Base-by-base conservation (phyloP, 2,888 invertebrate species). In the Hirtodrosophila confusa region DNA sequence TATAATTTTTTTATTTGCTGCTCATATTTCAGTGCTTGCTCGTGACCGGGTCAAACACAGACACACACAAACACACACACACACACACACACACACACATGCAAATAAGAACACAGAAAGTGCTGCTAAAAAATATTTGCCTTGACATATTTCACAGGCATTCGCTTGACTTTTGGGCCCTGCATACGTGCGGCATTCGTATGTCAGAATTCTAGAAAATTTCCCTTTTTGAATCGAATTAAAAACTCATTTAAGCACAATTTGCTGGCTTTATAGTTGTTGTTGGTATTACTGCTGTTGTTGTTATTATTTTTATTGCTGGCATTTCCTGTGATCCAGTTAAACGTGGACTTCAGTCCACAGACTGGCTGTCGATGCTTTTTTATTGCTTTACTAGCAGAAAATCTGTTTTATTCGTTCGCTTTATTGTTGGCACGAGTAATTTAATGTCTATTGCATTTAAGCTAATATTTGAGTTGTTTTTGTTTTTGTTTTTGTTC, bases 331-430 rank as follows among this genome's bases (percentile, higher is more conserved):
- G 36, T 57, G 65, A 69, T 65, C 76, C 69, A 76, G 68, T 77
- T 62, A 51, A 66, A 65, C 64, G 55, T 37, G 45, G 58, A 56
- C 51, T 54, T 35, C 36, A 27, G 45, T 48, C 53, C 23, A 33
- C 11, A 17, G 40, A 49, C 56, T 48, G 45, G 23, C 61, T 57
- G 54, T 69, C 65, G 51, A 62, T 64, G 60, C 39, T 29, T 48
- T 65, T 86, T 87, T 87, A 84, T 84, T 82, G 80, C 87, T 84
- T 84, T 83, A 85, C 69, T 87, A 86, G 84, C 84, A 83, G 86
- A 87, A 85, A 85, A 87, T 85, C 86, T 86, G 88, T 84, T 86
- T 85, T 85, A 85, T 86, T 84, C 57, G 69, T 68, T 60, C 50
- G 47, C 37, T 88, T 86, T 78, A 80, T 86, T 88, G 85, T 72